Percentiles rank a stretch among this genome's conserved stretches.
These are phyloP conservation scores for Anoplophora glabripennis DNA, from an alignment of 1,140 invertebrate species.

Conservation along the genomic window DNA sequence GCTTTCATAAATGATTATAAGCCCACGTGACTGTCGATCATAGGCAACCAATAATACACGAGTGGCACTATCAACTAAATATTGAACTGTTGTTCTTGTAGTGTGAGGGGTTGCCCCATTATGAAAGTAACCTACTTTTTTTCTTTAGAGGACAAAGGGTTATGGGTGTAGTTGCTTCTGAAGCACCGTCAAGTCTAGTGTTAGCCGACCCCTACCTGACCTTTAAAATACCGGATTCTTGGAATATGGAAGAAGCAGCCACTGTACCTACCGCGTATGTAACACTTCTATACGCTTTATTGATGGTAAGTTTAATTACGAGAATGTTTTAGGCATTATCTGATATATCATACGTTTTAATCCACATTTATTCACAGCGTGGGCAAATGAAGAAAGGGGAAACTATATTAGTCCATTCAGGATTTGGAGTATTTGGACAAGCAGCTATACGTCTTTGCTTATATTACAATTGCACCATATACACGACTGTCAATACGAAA, in stretches of 20 bases:
- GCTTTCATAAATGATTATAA: too few relatives aligned
- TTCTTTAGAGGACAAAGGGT: slow-evolving; percentile 60
- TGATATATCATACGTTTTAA: too few relatives aligned
- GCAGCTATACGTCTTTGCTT: slow-evolving; percentile 80
- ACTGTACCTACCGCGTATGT: slow-evolving; percentile 84
- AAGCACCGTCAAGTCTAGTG: slow-evolving; percentile 60
- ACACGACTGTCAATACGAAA: slow-evolving; percentile 70
- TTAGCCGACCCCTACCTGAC: slow-evolving; percentile 68
- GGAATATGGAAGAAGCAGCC: slow-evolving; percentile 82
- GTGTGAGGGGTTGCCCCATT: too few relatives aligned
- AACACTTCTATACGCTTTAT: slow-evolving; percentile 81
- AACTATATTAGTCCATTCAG: slow-evolving; percentile 69
- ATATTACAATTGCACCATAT: slow-evolving; percentile 66
- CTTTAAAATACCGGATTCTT: slow-evolving; percentile 68
- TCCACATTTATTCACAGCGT: slow-evolving; percentile 15
- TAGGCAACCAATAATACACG: too few relatives aligned
- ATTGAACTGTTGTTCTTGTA: too few relatives aligned
- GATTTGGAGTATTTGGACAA: slow-evolving; percentile 83
- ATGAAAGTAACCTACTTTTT: too few relatives aligned
- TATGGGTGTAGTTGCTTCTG: slow-evolving; percentile 64
- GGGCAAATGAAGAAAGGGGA: slow-evolving; percentile 24
- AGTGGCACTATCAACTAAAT: too few relatives aligned
- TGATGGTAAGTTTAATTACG: slow-evolving; percentile 40
- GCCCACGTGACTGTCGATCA: too few relatives aligned
- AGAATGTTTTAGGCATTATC: too few relatives aligned